phyloP scores from a whole-genome alignment of 2,888 invertebrate species.

The Ophonus ardosiacus region DNA sequence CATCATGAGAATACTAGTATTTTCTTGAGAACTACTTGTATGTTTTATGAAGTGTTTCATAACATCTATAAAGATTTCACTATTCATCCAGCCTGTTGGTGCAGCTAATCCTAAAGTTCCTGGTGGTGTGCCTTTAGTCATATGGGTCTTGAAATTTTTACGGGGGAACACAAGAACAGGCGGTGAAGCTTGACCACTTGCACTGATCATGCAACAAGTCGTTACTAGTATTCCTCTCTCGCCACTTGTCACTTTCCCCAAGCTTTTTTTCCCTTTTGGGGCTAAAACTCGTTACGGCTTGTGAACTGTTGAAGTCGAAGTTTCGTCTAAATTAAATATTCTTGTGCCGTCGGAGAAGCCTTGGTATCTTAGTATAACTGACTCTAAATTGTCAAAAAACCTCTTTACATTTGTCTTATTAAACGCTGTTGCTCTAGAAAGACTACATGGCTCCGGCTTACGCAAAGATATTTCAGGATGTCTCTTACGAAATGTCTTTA shows the following conservation, averaged over 20 bases:
- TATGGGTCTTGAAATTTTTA: not conserved
- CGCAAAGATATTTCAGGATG: slow-evolving; percentile 65
- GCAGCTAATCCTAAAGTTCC: not conserved
- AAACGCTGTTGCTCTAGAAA: slow-evolving; percentile 69
- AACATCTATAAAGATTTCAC: not conserved
- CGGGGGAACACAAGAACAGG: too few species aligned
- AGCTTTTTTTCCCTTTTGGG: slow-evolving; percentile 68
- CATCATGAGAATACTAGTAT: not conserved
- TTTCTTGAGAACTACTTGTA: not conserved
- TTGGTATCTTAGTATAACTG: slow-evolving; percentile 66
- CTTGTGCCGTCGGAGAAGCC: slow-evolving; percentile 69
- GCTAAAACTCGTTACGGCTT: slow-evolving; percentile 71
- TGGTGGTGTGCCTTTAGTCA: not conserved
- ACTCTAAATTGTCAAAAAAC: slow-evolving; percentile 67
- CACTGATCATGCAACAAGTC: slow-evolving; percentile 67
- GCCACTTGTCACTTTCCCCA: slow-evolving; percentile 69
- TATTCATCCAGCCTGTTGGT: not conserved
- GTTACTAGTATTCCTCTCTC: slow-evolving; percentile 69
- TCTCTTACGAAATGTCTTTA: slow-evolving; percentile 45
- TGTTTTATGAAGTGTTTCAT: not conserved
- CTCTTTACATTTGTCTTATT: slow-evolving; percentile 67
- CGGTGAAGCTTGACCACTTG: slow-evolving; percentile 66
- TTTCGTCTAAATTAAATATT: slow-evolving; percentile 72
- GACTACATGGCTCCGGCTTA: slow-evolving; percentile 69
- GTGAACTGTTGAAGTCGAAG: slow-evolving; percentile 71